A percentile compares a stretch with the other conserved stretches of the same genome.
Conservation (phyloP, 2,888 invertebrate species). For the Dryomyza anilis region DNA sequence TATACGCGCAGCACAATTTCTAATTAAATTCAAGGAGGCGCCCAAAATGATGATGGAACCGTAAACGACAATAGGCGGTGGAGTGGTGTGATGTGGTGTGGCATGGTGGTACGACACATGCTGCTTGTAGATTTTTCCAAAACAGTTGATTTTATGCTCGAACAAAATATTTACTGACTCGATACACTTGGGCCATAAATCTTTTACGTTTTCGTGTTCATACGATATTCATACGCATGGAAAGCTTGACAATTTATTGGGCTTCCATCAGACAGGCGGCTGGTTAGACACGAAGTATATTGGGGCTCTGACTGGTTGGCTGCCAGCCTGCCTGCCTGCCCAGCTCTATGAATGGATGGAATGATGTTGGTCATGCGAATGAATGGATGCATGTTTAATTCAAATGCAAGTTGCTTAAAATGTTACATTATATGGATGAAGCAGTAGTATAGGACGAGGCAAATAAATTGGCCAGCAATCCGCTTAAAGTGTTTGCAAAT, state of each 20-base stretch:
- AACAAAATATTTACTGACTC: not conserved
- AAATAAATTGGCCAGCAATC: no score
- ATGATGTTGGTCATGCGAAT: no score
- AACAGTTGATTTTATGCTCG: slow-evolving; percentile 6
- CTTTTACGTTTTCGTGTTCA: slow-evolving; percentile 19
- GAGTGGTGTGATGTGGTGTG: not conserved
- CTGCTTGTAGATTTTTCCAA: not conserved
- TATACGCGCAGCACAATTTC: slow-evolving; percentile 28
- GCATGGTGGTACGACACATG: not conserved
- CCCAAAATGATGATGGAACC: not conserved
- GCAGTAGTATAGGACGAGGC: no score
- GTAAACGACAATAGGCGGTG: not conserved
- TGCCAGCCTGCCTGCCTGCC: not conserved
- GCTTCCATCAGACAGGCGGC: slow-evolving; percentile 5
- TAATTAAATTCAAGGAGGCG: slow-evolving; percentile 35
- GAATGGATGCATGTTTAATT: no score
- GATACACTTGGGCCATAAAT: slow-evolving; percentile 27
- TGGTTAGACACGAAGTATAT: not conserved
- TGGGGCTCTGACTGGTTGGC: not conserved
- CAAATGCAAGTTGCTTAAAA: no score
- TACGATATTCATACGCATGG: slow-evolving; percentile 30
- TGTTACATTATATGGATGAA: no score
- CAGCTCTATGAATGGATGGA: no score
- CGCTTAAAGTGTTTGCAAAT: no score
- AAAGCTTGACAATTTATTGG: slow-evolving; percentile 32